Evolutionary conservation across 1,140 invertebrate species (phyloP), one percentile per base, ranked within the genome.

Genomic region (Tetranychus urticae): DNA sequence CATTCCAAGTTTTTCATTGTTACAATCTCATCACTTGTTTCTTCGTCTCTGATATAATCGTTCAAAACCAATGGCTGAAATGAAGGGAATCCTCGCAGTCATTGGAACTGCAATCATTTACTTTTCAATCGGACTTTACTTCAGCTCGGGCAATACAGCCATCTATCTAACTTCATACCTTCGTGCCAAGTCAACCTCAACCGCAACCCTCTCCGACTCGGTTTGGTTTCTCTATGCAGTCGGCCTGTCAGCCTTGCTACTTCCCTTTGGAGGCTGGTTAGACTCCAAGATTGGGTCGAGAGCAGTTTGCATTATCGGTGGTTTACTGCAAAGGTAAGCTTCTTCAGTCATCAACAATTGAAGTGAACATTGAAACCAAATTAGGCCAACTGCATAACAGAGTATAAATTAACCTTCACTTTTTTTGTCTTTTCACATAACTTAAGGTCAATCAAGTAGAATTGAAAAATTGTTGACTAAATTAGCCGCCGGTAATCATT

Each of bases 81-180:
- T 58, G 35, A 50, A 55, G 52, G 56, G 45, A 23, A 36, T 55
- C 14, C 39, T 59, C 1, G 33, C 61, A 23, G 61, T 62, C 5
- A 14, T 47, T 23, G 61, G 61, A n/a, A 52, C 46, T 36, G n/a
- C 61, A 12, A 35, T 34, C 42, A 52, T 62, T 4, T 62, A 59
- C 39, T 59, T 59, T 59, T 60, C 61, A 2, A 59, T 62, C 13
- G 61, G 61, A 36, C 36, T 62, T 33, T 62, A 62, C 37, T 62
- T 62, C 37, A 50, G 56, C 42, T 57, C 61, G 7, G 61, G 61
- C 2, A 62, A 59, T 42, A 62, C 50, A 14, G 56, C 56, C 1
- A 46, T 62, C 8, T 62, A 62, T 54, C 37, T 62, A n/a, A 59
- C 58, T n/a, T 62, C 61, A 2, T 62, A 62, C 39, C 39, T 62